Percentiles rank a stretch among this genome's conserved stretches.
Conservation (phyloP, 2,113 vertebrate genomes). For the Cricetomys ansorgei region DNA sequence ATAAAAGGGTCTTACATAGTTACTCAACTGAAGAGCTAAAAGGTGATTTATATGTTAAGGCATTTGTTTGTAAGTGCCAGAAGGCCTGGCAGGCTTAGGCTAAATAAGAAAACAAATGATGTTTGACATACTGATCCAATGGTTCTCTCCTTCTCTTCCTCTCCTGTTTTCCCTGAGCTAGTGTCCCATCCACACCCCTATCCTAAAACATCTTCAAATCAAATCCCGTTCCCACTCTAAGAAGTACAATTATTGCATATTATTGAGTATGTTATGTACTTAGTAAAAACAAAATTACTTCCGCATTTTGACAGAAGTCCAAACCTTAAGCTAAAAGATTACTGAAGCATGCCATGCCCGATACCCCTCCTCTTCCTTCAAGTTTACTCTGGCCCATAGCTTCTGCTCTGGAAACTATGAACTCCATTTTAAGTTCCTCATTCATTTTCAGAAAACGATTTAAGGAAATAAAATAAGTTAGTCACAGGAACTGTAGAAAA, state of each 20-base stretch:
- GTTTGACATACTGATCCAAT: background rate
- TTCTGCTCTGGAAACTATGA: background rate
- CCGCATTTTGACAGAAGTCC: constrained; percentile 29
- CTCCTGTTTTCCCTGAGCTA: background rate
- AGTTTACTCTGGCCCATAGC: background rate
- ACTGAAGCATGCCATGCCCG: background rate
- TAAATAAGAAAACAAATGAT: constrained; percentile 1
- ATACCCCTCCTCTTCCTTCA: background rate
- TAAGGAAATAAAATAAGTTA: background rate
- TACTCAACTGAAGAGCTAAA: background rate
- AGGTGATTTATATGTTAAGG: background rate
- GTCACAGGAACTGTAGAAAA: background rate
- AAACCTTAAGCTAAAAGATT: background rate
- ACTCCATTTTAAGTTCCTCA: background rate
- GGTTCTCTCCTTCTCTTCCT: background rate
- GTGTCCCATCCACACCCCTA: background rate
- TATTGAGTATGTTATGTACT: background rate
- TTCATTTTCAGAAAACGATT: background rate
- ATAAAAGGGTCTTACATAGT: background rate
- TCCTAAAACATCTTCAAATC: background rate
- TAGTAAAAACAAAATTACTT: background rate
- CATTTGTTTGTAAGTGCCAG: background rate
- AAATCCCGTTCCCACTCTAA: background rate
- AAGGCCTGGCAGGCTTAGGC: background rate
- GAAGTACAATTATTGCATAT: constrained; percentile 5